These are phyloP conservation scores for Nibea albiflora DNA, from an alignment of 2,113 vertebrate species.

Conservation along the genomic window DNA sequence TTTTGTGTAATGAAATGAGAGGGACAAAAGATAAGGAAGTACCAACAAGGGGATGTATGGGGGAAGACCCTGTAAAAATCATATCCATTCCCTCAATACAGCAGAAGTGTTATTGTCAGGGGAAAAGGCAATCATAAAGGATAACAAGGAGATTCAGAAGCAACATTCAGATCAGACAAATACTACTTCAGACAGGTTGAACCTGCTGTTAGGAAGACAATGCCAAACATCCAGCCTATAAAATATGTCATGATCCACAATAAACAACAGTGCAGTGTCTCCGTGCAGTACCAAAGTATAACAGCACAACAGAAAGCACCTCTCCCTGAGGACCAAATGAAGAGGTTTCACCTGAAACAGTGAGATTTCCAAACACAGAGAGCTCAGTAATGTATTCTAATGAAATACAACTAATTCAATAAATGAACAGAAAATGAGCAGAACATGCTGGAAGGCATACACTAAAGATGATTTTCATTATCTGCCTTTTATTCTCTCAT, in stretches of 20 bases:
- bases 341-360: not conserved
- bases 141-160: conserved; percentile 60
- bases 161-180: conserved; percentile 44
- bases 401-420: not conserved
- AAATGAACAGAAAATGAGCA: not conserved
- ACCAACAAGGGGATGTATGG: conserved; percentile 29
- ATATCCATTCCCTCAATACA: conserved; percentile 39
- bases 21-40: conserved; percentile 84
- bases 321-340: not conserved
- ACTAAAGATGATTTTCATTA: not conserved
- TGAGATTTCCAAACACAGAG: not conserved
- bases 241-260: conserved; percentile 52
- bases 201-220: conserved; percentile 39
- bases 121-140: conserved; percentile 46
- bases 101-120: conserved; percentile 46
- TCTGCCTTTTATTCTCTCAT: not conserved
- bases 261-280: conserved; percentile 36
- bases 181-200: conserved; percentile 29
- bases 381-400: not conserved
- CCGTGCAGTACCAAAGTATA: conserved; percentile 11
- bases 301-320: not conserved
- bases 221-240: conserved; percentile 35
- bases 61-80: conserved; percentile 44
- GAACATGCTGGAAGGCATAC: not conserved
- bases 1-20: conserved; percentile 90